A percentile compares a stretch with the other conserved stretches of the same genome.
phyloP scores from a whole-genome alignment of 30 jellyfish, hydroid and myxozoan species.

The Hydra vulgaris region DNA sequence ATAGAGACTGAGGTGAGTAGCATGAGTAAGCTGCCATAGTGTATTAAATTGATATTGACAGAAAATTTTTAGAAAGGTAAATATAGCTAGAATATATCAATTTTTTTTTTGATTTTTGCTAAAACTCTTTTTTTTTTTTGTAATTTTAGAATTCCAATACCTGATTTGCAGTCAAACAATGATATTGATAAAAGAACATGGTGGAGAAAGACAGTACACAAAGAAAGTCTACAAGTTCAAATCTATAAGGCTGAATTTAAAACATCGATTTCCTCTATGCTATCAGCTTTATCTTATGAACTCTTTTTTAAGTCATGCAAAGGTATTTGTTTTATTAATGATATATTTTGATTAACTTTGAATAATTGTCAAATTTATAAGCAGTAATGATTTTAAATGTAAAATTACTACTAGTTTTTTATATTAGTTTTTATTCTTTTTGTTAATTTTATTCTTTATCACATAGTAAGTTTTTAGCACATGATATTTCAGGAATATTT shows the following conservation, averaged over 20 bases:
- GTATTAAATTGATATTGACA: no score
- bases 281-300: constrained; percentile 39
- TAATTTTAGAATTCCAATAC: constrained; percentile 70
- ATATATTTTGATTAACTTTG: background rate
- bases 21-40: no score
- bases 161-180: constrained; percentile 93
- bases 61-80: no score
- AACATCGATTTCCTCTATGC: constrained; percentile 31
- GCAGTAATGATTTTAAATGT: no score
- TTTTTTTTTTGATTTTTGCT: no score
- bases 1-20: no score
- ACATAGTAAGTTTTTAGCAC: no score
- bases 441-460: no score
- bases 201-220: constrained; percentile 84
- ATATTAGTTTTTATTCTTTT: no score
- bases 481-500: no score
- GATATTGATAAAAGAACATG: constrained; percentile 83
- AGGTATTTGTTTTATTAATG: constrained; percentile 33
- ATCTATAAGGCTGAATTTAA: constrained; percentile 45
- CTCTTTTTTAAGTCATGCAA: constrained; percentile 56
- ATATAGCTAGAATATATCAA: no score
- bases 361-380: background rate
- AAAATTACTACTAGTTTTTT: no score
- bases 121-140: background rate
- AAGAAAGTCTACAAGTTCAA: constrained; percentile 36